phyloP scores from a whole-genome alignment of 2,113 vertebrate genomes.

The Brienomyrus longianalis region DNA sequence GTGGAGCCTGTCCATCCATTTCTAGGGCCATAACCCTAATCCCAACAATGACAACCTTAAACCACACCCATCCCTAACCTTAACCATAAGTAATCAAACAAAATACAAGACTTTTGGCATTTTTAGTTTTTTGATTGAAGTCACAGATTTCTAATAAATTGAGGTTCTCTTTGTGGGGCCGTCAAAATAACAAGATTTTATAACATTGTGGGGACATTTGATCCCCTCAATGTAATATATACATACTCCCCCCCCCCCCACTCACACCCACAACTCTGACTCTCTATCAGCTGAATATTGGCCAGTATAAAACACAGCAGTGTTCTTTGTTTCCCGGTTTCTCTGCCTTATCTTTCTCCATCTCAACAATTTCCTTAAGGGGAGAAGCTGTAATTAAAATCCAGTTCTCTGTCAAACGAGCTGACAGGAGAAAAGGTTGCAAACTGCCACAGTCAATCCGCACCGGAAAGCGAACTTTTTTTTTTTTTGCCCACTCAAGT shows the following conservation, averaged over 20 bases:
- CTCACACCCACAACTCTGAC: conserved; percentile 21
- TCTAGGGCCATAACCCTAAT: background rate
- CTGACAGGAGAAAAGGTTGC: conserved; percentile 37
- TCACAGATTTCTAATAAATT: background rate
- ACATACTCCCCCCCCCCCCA: background rate
- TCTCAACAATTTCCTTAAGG: conserved; percentile 57
- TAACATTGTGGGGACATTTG: background rate
- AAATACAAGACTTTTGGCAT: background rate
- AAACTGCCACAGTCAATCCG: background rate
- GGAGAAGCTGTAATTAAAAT: conserved; percentile 49
- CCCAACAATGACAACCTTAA: no score
- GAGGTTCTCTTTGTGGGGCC: background rate
- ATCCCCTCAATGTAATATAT: background rate
- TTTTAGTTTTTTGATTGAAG: background rate
- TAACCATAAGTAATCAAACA: background rate
- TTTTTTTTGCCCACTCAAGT: conserved; percentile 14
- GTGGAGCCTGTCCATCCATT: background rate
- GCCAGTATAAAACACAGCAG: conserved; percentile 5
- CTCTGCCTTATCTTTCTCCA: conserved; percentile 44
- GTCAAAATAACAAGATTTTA: background rate
- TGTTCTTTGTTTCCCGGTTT: conserved; percentile 25
- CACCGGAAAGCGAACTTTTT: background rate
- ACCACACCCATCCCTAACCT: background rate
- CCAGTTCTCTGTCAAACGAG: conserved; percentile 37
- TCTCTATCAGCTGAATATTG: background rate